A percentile compares a stretch with the other conserved stretches of the same genome.
These are phyloP conservation scores for Phyllotreta cruciferae DNA, from an alignment of 2,888 invertebrate genomes.

Conservation along the genomic window DNA sequence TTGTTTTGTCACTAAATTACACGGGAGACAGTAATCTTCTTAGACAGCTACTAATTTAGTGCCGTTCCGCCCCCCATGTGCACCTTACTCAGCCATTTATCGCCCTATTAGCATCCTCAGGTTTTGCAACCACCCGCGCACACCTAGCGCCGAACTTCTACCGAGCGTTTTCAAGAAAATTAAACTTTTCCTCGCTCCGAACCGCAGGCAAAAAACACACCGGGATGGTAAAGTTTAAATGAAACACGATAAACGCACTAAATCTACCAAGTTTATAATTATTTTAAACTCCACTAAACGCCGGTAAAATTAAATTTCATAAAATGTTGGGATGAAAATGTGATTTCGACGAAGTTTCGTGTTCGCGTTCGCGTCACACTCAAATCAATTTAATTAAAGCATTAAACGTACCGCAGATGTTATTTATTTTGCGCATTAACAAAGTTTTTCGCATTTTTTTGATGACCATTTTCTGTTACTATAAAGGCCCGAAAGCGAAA, in stretches of 20 bases:
- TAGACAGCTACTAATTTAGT: constrained; percentile 55
- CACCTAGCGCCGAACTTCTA: constrained; percentile 7
- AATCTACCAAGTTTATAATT: too few species aligned
- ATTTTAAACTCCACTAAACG: too few species aligned
- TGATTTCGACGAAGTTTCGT: too few species aligned
- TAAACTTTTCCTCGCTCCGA: constrained; percentile 4
- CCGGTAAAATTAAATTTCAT: too few species aligned
- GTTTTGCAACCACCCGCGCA: constrained; percentile 17
- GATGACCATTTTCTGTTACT: constrained; percentile 7
- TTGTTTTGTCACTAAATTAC: constrained; percentile 58
- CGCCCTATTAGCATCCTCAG: constrained; percentile 41
- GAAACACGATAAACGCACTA: too few species aligned
- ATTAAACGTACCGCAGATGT: too few species aligned
- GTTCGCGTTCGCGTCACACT: too few species aligned
- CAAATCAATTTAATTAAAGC: too few species aligned
- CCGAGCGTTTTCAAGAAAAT: constrained; percentile 13
- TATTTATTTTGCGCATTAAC: too few species aligned
- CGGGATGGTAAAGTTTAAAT: neutral
- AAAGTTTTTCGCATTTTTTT: constrained; percentile 5
- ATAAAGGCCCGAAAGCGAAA: constrained; percentile 2
- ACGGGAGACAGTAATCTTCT: constrained; percentile 55
- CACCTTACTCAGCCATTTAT: constrained; percentile 46
- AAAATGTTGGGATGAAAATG: too few species aligned
- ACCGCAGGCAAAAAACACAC: too few species aligned
- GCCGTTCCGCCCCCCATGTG: constrained; percentile 43